Evolutionary conservation across 2,888 invertebrate species (phyloP), one percentile per base, ranked within the genome.

Genomic region (Carabus problematicus): DNA sequence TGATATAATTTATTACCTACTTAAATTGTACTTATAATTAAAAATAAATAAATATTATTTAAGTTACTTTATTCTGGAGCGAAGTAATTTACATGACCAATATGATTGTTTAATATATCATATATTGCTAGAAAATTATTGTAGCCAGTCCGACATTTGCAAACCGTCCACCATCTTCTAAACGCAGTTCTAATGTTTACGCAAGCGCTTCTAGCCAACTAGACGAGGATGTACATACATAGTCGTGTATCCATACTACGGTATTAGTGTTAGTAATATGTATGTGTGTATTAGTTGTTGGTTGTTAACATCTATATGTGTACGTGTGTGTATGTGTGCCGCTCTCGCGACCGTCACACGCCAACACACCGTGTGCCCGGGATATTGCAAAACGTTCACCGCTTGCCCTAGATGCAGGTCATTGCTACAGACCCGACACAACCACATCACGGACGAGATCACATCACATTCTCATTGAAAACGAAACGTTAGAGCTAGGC

Each of bases 341-440:
- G 14, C 45, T 12, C 14, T 45, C 14, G 45, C 39, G 55, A 55
- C 39, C 19, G 55, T 55, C 39, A 64, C 64, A 56, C 55, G 55
- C 55, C 55, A 55, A 55, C 55, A 55, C 39, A 39, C 18, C 43
- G 19, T 56, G 19, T 47, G 29, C 19, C 62, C 61, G 61, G 66
- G 66, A 66, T 67, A 67, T 67, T 67, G 67, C 67, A 60, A 67
- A 59, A 67, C 67, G 49, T 40, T 59, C 42, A 43, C 60, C 67
- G 67, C 19, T 59, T 67, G 67, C 52, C 67, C 67, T 67, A 67
- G 49, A 67, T 67, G 60, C 60, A 67, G 67, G 67, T 67, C 67
- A 52, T 67, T 67, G 67, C 67, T 67, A 60, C 67, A 63, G 18
- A 18, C 49, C 39, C 14, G 41, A n/a, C 41, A 58, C 58, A 49